Conservation (phyloP, 2,888 invertebrate species). For the Physocephala rufipes region DNA sequence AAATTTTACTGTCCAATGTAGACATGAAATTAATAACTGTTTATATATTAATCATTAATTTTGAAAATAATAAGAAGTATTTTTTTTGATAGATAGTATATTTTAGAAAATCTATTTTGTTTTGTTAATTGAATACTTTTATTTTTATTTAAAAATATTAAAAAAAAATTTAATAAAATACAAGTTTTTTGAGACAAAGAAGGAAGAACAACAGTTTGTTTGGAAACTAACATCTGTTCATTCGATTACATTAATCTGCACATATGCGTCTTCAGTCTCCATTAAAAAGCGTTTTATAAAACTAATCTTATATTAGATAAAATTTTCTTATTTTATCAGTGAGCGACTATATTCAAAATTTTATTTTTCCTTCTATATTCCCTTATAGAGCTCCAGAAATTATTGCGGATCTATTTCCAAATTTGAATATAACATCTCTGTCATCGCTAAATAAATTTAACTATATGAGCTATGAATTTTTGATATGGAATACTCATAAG, state of each 20-base stretch:
- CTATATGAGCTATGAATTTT: constrained; percentile 58
- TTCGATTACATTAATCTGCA: too few species aligned
- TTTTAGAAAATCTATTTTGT: constrained; percentile 8
- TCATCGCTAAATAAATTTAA: constrained; percentile 60
- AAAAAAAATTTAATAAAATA: too few species aligned
- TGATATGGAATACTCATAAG: constrained; percentile 48
- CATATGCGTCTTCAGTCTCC: too few species aligned
- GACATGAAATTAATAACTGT: too few species aligned
- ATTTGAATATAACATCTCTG: constrained; percentile 57
- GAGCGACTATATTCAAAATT: background rate
- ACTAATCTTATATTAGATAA: too few species aligned
- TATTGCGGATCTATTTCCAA: constrained; percentile 60
- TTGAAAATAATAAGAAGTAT: too few species aligned
- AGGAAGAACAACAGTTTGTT: too few species aligned
- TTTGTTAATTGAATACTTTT: constrained; percentile 10
- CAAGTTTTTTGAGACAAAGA: too few species aligned
- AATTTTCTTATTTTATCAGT: constrained; percentile 25
- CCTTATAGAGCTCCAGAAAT: constrained; percentile 59
- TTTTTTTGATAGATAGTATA: constrained; percentile 5
- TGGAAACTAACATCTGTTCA: too few species aligned
- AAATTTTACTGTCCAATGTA: too few species aligned
- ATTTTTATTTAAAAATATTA: constrained; percentile 11
- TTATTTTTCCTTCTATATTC: constrained; percentile 28
- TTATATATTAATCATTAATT: too few species aligned
- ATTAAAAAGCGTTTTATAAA: too few species aligned